phyloP scores from a whole-genome alignment of 2,113 vertebrate genomes.

The Agelaius tricolor region DNA sequence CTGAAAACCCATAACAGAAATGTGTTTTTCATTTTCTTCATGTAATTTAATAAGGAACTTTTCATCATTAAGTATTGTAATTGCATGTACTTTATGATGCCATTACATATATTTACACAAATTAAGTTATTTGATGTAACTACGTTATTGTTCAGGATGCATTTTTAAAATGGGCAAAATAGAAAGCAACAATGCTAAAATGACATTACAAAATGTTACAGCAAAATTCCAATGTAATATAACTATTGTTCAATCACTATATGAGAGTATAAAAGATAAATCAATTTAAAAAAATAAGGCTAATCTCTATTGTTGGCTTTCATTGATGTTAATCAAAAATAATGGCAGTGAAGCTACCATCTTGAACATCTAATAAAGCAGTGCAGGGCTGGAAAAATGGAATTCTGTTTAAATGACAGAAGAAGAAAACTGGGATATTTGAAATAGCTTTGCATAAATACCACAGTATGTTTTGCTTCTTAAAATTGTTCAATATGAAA shows the following conservation, averaged over 20 bases:
- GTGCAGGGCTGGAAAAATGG: neutral
- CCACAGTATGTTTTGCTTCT: neutral
- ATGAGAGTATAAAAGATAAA: constrained; percentile 1
- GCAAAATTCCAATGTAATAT: constrained; percentile 57
- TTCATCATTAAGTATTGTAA: constrained; percentile 69
- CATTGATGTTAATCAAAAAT: constrained; percentile 39
- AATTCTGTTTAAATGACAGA: neutral
- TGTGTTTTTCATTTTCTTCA: constrained; percentile 69
- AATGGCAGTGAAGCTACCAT: constrained; percentile 1
- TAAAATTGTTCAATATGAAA: neutral
- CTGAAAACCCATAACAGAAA: constrained; percentile 58
- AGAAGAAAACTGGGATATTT: neutral
- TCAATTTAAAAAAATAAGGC: neutral
- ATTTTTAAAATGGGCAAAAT: constrained; percentile 60
- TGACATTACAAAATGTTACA: constrained; percentile 50
- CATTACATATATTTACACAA: constrained; percentile 62
- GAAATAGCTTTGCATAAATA: neutral
- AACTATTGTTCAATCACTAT: constrained; percentile 30
- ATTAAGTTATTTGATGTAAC: constrained; percentile 63
- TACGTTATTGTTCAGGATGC: constrained; percentile 60
- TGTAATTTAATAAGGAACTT: constrained; percentile 65
- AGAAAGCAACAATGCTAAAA: constrained; percentile 59
- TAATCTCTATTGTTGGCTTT: constrained; percentile 25
- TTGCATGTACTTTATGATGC: constrained; percentile 59
- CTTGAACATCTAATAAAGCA: neutral